A percentile compares a stretch with the other conserved stretches of the same genome.
phyloP scores from a whole-genome alignment of 2,888 invertebrate species.

The Seira sanloemensis region DNA sequence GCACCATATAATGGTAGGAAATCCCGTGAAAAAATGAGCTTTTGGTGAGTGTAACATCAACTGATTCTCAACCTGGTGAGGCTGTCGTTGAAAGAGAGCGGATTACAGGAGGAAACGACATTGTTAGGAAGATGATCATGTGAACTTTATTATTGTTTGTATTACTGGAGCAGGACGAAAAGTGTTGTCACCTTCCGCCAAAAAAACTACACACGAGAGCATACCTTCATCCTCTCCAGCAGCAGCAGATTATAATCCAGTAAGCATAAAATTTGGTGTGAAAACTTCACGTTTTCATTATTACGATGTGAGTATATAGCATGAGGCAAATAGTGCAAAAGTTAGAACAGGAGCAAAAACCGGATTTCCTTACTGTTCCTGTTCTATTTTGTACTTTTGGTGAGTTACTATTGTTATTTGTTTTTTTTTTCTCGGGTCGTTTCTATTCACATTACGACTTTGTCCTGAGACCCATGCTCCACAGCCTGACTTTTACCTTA shows the following conservation, averaged over 20 bases:
- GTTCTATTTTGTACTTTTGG: slow-evolving; percentile 35
- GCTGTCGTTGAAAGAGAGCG: background rate
- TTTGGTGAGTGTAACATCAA: no score
- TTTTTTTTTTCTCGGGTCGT: background rate
- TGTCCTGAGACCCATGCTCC: background rate
- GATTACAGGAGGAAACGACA: slow-evolving; percentile 1
- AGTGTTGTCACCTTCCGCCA: background rate
- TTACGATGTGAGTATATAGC: background rate
- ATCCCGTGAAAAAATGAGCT: no score
- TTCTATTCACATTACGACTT: background rate
- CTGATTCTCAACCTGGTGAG: background rate
- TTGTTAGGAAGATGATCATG: slow-evolving; percentile 5
- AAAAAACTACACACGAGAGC: background rate
- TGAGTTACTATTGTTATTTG: slow-evolving; percentile 31
- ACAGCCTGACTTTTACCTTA: background rate
- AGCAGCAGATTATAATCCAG: slow-evolving; percentile 9
- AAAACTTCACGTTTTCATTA: slow-evolving; percentile 20
- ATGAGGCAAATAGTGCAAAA: background rate
- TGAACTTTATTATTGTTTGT: slow-evolving; percentile 3
- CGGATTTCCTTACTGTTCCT: slow-evolving; percentile 43
- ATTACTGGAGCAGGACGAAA: background rate
- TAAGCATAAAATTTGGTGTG: slow-evolving; percentile 47
- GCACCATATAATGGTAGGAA: no score
- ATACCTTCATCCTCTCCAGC: background rate
- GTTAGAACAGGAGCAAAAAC: slow-evolving; percentile 27